Evolutionary conservation across 2,888 invertebrate species (phyloP).

Genomic region (Osedax frankpressi): DNA sequence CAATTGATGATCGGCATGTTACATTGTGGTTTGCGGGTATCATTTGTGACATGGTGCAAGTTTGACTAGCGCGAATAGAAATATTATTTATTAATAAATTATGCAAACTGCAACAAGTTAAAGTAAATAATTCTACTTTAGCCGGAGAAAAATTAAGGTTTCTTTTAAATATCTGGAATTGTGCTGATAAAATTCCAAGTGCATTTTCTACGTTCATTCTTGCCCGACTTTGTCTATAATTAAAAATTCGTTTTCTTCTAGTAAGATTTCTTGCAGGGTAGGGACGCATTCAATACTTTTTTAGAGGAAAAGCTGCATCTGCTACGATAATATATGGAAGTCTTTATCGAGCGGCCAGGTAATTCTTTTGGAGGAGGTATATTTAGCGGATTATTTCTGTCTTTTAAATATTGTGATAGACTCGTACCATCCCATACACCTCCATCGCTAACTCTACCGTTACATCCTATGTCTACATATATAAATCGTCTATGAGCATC

Average conservation of each 20-base stretch:
- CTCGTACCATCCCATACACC: slow-evolving; percentile 23
- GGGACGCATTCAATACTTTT: slow-evolving; percentile 16
- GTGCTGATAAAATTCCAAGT: too few relatives aligned
- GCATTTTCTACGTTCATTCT: neutral
- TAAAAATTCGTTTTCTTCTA: slow-evolving; percentile 10
- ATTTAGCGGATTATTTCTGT: slow-evolving; percentile 6
- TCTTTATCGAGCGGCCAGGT: neutral
- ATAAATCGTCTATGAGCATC: slow-evolving; percentile 15
- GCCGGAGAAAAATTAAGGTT: too few relatives aligned
- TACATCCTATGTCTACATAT: slow-evolving; percentile 25
- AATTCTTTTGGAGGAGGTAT: slow-evolving; percentile 19
- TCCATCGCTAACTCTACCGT: slow-evolving; percentile 24
- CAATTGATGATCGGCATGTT: too few relatives aligned
- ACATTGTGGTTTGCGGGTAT: too few relatives aligned
- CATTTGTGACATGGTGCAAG: too few relatives aligned
- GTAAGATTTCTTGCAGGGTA: neutral
- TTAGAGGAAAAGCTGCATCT: slow-evolving; percentile 15
- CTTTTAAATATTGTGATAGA: slow-evolving; percentile 7
- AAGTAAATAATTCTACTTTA: too few relatives aligned
- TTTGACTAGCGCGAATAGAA: too few relatives aligned
- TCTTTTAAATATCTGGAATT: too few relatives aligned
- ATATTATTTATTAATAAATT: too few relatives aligned
- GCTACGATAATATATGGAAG: slow-evolving; percentile 24
- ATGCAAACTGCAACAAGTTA: too few relatives aligned
- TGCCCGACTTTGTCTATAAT: slow-evolving; percentile 9